Conservation (phyloP, 2,888 invertebrate genomes). For the Apamea epomidion region DNA sequence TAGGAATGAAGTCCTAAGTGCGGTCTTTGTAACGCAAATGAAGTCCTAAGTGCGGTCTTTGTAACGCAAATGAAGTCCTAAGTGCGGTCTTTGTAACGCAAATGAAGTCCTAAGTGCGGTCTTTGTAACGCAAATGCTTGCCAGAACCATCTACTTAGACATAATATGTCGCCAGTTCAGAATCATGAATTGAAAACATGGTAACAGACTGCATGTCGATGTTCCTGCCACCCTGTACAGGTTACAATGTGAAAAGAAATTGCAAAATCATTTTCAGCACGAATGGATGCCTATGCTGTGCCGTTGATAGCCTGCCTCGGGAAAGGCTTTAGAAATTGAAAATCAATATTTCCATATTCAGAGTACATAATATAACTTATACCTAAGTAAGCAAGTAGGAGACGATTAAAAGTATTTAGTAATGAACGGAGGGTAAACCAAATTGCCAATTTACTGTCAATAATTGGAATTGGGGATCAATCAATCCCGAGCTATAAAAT, state of each 20-base stretch:
- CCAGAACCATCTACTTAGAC: no score
- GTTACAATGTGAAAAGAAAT: background rate
- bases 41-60: no score
- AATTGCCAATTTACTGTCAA: slow-evolving; percentile 25
- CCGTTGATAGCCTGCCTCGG: background rate
- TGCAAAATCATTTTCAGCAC: background rate
- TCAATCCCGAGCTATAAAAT: background rate
- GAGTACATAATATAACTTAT: background rate
- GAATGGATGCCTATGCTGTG: slow-evolving; percentile 12
- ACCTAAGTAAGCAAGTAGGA: no score
- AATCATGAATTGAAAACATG: background rate
- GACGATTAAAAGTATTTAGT: background rate
- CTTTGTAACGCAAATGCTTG: no score
- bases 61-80: no score
- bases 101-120: no score
- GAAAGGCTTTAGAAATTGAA: slow-evolving; percentile 10
- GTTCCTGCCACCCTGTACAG: background rate
- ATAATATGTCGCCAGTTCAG: background rate
- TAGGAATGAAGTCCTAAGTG: no score
- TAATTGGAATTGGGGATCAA: slow-evolving; percentile 2
- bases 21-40: no score
- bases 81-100: no score
- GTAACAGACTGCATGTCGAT: background rate
- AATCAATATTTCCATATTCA: slow-evolving; percentile 4
- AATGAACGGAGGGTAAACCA: background rate